phyloP scores from a whole-genome alignment of 1,140 invertebrate species.

The Drosophila jambulina region DNA sequence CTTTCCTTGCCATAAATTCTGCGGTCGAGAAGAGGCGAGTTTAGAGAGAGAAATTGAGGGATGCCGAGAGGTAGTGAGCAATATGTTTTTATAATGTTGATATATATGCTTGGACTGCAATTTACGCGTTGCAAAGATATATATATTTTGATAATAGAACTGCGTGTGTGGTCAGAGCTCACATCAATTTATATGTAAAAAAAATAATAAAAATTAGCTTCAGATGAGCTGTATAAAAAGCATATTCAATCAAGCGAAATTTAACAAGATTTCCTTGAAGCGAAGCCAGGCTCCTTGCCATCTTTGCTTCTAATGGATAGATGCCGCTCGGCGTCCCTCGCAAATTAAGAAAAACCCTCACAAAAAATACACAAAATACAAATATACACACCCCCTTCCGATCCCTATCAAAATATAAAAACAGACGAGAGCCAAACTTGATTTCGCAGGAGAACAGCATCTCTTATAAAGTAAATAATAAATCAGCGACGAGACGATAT shows the following conservation, averaged over 20 bases:
- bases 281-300: slow-evolving; percentile 2
- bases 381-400: slow-evolving; percentile 24
- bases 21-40: slow-evolving; percentile 33
- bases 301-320: slow-evolving; percentile 56
- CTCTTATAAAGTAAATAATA: slow-evolving; percentile 77
- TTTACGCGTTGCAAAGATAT: slow-evolving; percentile 37
- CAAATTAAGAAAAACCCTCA: slow-evolving; percentile 57
- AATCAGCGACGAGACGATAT: slow-evolving; percentile 73
- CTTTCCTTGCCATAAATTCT: slow-evolving; percentile 73
- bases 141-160: neutral
- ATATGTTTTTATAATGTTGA: slow-evolving; percentile 63
- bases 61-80: neutral
- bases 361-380: slow-evolving; percentile 41
- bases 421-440: slow-evolving; percentile 36
- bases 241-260: slow-evolving; percentile 80
- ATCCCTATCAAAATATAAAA: slow-evolving; percentile 28
- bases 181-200: neutral
- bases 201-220: slow-evolving; percentile 1
- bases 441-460: slow-evolving; percentile 49
- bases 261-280: slow-evolving; percentile 78
- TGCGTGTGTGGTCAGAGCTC: slow-evolving; percentile 46
- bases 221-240: slow-evolving; percentile 29
- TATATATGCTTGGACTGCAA: slow-evolving; percentile 50
- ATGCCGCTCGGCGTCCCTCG: slow-evolving; percentile 16
- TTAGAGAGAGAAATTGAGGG: slow-evolving; percentile 1